Conservation (phyloP, 1,140 invertebrate species). For the Ctenoplectra terminalis region DNA sequence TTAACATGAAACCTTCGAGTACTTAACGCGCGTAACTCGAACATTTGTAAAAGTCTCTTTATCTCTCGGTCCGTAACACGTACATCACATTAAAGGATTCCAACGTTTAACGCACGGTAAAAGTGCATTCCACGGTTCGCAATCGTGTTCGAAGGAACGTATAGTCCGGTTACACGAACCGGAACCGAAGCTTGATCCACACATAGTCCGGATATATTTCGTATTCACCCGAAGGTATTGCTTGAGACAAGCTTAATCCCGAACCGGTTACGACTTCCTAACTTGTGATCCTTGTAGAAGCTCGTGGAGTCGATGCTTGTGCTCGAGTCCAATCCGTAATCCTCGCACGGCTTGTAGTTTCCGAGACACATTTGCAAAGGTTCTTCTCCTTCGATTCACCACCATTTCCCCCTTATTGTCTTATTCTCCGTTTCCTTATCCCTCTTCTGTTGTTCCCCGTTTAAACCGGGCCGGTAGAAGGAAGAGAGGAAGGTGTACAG, state of each 20-base stretch:
- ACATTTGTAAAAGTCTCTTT: too few species aligned
- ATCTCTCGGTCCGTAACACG: neutral
- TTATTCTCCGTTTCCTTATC: neutral
- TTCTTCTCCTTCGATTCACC: constrained; percentile 57
- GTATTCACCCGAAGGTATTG: constrained; percentile 62
- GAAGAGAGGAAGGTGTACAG: constrained; percentile 16
- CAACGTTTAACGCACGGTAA: neutral
- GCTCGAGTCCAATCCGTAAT: constrained; percentile 57
- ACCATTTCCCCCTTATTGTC: constrained; percentile 6
- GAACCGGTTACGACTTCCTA: constrained; percentile 67
- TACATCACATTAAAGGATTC: neutral
- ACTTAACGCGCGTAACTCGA: too few species aligned
- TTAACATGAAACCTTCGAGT: neutral
- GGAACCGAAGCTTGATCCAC: constrained; percentile 51
- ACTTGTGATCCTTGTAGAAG: constrained; percentile 61
- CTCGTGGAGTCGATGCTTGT: constrained; percentile 20
- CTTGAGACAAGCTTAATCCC: constrained; percentile 66
- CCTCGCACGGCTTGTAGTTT: constrained; percentile 63
- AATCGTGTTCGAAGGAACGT: neutral
- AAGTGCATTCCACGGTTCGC: constrained; percentile 1
- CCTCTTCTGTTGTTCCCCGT: neutral
- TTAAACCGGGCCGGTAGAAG: constrained; percentile 1
- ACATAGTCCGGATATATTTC: constrained; percentile 56
- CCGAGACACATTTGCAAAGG: constrained; percentile 59
- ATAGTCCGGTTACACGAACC: neutral